A percentile compares a stretch with the other conserved stretches of the same genome.
phyloP scores from a whole-genome alignment of 92 coral and sea anemone genomes.

The Siderastrea siderea region DNA sequence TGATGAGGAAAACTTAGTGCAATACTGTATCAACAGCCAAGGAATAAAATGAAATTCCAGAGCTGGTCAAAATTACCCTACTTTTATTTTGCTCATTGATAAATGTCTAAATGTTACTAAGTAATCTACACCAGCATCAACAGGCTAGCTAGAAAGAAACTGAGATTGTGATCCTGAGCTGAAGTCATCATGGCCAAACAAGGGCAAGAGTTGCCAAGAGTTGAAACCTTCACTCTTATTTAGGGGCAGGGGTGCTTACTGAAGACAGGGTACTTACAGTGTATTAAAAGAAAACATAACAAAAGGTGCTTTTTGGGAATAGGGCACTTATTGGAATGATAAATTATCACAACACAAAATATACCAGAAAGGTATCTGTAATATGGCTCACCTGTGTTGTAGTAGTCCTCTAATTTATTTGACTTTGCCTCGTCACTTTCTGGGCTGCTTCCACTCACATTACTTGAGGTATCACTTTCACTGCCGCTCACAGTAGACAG shows the following conservation, averaged over 20 bases:
- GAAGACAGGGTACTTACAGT: conserved; percentile 22
- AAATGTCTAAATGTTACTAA: no score
- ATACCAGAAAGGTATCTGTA: not conserved
- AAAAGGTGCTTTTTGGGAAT: not conserved
- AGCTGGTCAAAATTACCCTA: not conserved
- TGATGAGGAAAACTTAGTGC: no score
- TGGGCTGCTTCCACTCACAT: conserved; percentile 15
- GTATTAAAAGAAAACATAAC: not conserved
- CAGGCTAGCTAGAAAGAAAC: not conserved
- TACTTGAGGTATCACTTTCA: conserved; percentile 1
- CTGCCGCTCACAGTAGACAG: not conserved
- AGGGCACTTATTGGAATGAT: not conserved
- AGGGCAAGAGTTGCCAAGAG: conserved; percentile 38
- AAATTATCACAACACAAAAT: conserved; percentile 15
- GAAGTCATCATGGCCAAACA: conserved; percentile 32
- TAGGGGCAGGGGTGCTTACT: not conserved
- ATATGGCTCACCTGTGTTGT: conserved; percentile 44
- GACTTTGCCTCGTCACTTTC: conserved; percentile 30
- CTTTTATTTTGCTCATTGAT: not conserved
- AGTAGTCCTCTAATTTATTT: conserved; percentile 31
- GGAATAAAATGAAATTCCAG: not conserved
- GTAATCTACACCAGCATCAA: no score
- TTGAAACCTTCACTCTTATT: not conserved
- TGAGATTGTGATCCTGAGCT: not conserved
- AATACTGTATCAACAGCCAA: no score